Conservation (phyloP, 2,113 vertebrate genomes). For the Clarias magur region DNA sequence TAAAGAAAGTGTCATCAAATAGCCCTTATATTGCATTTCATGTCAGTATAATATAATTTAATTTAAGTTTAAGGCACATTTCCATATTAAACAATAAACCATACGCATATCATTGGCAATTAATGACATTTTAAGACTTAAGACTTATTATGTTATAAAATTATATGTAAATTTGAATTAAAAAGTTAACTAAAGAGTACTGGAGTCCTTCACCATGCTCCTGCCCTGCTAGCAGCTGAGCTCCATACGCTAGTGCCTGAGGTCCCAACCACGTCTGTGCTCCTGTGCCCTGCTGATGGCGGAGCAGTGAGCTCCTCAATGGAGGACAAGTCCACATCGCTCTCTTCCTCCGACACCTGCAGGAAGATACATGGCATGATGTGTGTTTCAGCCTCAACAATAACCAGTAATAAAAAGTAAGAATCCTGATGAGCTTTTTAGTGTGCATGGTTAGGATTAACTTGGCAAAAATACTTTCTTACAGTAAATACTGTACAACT, state of each 20-base stretch:
- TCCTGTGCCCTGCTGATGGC: slow-evolving; percentile 42
- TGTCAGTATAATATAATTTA: neutral
- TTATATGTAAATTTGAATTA: neutral
- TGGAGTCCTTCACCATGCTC: slow-evolving; percentile 58
- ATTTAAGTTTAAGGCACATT: neutral
- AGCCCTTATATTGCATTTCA: neutral
- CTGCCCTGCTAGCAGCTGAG: slow-evolving; percentile 47
- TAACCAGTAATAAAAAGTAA: neutral
- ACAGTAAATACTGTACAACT: neutral
- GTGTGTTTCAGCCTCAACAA: neutral
- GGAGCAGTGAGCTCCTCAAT: slow-evolving; percentile 64
- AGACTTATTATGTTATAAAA: too few relatives aligned
- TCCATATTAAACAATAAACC: neutral
- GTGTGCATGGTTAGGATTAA: neutral
- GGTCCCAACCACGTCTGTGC: slow-evolving; percentile 49
- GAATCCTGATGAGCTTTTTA: neutral
- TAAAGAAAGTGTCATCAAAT: neutral
- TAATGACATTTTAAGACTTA: neutral
- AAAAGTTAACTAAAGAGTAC: neutral
- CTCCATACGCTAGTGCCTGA: slow-evolving; percentile 58
- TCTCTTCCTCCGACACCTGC: slow-evolving; percentile 62
- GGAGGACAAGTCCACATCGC: slow-evolving; percentile 67
- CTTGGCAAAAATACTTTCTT: neutral
- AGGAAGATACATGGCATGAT: neutral
- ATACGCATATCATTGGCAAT: neutral